Evolutionary conservation across 2,797 vertebrate species (phyloP), one percentile per base, ranked within the genome.

Genomic region (Tenualosa ilisha): DNA sequence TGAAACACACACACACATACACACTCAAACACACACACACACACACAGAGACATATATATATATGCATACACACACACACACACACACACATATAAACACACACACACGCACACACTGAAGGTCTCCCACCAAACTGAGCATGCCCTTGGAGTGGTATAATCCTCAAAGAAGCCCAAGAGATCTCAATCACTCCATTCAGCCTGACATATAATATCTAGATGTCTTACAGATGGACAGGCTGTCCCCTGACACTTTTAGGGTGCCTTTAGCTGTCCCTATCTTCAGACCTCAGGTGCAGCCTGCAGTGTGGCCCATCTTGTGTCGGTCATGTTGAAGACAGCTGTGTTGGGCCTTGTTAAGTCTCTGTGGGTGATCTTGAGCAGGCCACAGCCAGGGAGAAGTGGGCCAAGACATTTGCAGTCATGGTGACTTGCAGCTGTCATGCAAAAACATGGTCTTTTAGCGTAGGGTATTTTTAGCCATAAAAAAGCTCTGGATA

Each of bases 321-420:
- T 37, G 26, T 37, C 31, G 31, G 65, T 3, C 26, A 37, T 72
- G 31, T 15, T 72, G 12, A 12, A 40, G 65, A 72, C 65, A 72
- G 26, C 65, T 72, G 26, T 72, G 26, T 72, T 31, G 65, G 63
- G 4, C 26, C 65, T 72, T 37, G 65, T 75, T 15, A 37, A 75
- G 31, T 75, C 40, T 79, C 46, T 22, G 72, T 79, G 72, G 40
- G 40, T 46, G 72, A 79, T 46, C 72, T 79, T 79, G 72, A 79
- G 17, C 20, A 37, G 15, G 15, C 72, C 37, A 2, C 40, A 22
- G 40, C 6, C 5, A 9, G 17, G 40, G 22, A 43, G 15, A 43
- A 75, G 37, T 40, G 37, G 17, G 37, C 40, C 15, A 40, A 20
- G 40, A 46, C 43, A 43, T 20, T 40, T 40, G 7, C 72, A 40